Base-by-base conservation (phyloP, 1,140 invertebrate species). In the Grapholita molesta region DNA sequence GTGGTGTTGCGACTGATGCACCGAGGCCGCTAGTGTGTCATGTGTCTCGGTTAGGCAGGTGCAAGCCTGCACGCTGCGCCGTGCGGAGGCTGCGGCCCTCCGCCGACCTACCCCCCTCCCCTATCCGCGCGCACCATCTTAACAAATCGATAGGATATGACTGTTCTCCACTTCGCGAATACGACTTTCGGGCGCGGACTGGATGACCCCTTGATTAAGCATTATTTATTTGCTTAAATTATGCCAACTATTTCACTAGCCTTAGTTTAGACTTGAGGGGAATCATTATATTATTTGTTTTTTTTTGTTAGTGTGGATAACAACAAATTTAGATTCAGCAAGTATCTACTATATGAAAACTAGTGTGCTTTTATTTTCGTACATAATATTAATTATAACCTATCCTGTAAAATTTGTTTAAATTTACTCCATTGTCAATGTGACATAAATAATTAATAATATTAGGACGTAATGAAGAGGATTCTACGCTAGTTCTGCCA, bases 71-170 rank as follows among this genome's bases (percentile, higher is more conserved):
- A 86, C 79, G 86, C 78, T 87, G 83, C 83, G 79, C 79, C 75
- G 84, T 70, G 77, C 75, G 79, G 80, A 83, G 78, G 82, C 80
- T 82, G 81, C 79, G 74, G 72, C 75, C 78, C 82, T 70, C 57
- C 69, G 76, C 73, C 89, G 67, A 70, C 55, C 67, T 57, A 73
- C 71, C 73, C 76, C 72, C 74, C 83, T 80, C 78, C 85, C 84
- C 84, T 76, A 78, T 84, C 88, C 87, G 86, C 88, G 90, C 86
- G 90, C 93, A 93, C 93, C 93, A 94, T 94, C 93, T 94, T 92
- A 92, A 92, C 91, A 91, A 92, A 92, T 92, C 91, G 90, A 92
- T 92, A 92, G 90, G 89, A 92, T 92, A 92, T 92, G 90, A 92
- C 90, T 91, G 86, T 91, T 93, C 93, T 91, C 92, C 88, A 89